Evolutionary conservation across 2,113 vertebrate species (phyloP).

Genomic region (Calidris pygmaea): DNA sequence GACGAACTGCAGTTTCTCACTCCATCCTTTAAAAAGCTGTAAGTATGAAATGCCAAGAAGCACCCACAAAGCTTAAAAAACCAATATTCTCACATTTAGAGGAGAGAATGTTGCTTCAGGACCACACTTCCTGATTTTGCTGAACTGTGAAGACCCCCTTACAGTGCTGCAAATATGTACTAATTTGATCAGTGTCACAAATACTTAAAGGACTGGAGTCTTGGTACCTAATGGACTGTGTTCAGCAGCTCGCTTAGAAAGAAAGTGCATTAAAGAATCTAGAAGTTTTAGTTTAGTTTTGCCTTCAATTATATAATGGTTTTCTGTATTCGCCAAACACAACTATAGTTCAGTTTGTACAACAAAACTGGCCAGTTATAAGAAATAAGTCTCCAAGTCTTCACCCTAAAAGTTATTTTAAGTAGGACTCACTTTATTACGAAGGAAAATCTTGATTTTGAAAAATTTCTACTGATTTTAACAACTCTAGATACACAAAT

Average conservation of each 20-base stretch:
- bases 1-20: too few relatives aligned
- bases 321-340: not conserved
- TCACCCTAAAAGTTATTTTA: not conserved
- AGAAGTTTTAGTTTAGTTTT: not conserved
- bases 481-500: not conserved
- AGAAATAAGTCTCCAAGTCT: not conserved
- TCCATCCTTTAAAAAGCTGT: not conserved
- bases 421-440: not conserved
- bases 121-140: not conserved
- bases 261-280: not conserved
- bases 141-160: not conserved
- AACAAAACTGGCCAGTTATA: not conserved
- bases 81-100: not conserved
- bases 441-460: not conserved
- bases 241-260: not conserved
- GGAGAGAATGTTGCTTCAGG: not conserved
- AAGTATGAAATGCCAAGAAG: not conserved
- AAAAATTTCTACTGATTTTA: not conserved
- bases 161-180: not conserved
- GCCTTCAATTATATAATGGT: not conserved
- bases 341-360: not conserved
- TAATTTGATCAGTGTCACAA: not conserved
- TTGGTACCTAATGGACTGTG: not conserved
- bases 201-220: not conserved
- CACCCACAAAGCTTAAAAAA: not conserved